These are phyloP conservation scores for Malurus cyaneus DNA, from an alignment of 2,113 vertebrate species.

Conservation along the genomic window DNA sequence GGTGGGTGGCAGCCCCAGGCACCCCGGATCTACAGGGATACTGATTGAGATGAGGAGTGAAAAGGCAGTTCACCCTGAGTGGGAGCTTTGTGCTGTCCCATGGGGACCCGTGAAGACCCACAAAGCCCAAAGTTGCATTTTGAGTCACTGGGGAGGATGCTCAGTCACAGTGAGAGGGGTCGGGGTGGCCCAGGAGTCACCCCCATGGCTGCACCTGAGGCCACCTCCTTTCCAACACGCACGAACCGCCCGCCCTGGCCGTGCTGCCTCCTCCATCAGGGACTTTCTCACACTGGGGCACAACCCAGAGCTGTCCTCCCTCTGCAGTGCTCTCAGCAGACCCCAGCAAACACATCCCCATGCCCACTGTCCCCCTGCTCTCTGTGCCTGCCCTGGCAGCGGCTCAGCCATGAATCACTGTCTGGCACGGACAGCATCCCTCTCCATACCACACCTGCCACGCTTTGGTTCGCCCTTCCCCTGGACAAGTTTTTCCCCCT, in stretches of 20 bases:
- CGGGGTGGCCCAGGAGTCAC: rapidly evolving
- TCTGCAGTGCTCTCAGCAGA: rapidly evolving
- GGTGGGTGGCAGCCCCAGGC: rapidly evolving
- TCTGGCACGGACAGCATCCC: background rate
- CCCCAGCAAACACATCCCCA: background rate
- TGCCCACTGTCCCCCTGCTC: rapidly evolving
- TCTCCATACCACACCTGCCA: slow-evolving; percentile 83
- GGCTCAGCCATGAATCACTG: slow-evolving; percentile 25
- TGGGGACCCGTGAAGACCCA: background rate
- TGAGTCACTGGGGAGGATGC: rapidly evolving
- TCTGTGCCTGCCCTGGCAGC: rapidly evolving
- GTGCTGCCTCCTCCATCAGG: background rate
- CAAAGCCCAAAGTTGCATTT: background rate
- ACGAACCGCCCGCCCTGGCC: rapidly evolving
- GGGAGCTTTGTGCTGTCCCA: rapidly evolving
- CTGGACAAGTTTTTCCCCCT: slow-evolving; percentile 71
- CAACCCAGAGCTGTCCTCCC: background rate
- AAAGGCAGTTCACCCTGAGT: rapidly evolving
- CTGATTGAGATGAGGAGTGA: background rate
- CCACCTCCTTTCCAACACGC: background rate
- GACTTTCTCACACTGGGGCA: background rate
- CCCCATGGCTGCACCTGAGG: rapidly evolving
- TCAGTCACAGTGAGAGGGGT: background rate
- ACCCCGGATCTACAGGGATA: rapidly evolving
- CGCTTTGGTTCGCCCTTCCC: slow-evolving; percentile 71